Evolutionary conservation across 2,888 invertebrate species (phyloP).

Genomic region (Trypoxylon attenuatum): DNA sequence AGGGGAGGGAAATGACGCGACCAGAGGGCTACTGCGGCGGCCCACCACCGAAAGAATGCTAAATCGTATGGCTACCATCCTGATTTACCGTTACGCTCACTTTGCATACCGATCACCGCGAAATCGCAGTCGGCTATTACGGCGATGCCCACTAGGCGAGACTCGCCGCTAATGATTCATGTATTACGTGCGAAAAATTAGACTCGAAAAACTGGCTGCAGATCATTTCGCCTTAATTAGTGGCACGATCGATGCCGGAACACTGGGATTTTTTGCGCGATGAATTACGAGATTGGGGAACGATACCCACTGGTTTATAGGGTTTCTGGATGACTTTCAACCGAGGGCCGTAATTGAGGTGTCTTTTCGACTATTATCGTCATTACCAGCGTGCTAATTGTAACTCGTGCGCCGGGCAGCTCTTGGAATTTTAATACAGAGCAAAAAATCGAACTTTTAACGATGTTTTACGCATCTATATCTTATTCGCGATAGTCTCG

Average conservation of each 20-base stretch:
- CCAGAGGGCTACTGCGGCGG: neutral
- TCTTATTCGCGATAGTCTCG: neutral
- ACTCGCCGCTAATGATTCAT: conserved; percentile 50
- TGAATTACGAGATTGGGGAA: neutral
- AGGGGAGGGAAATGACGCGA: conserved; percentile 23
- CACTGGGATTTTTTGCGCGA: neutral
- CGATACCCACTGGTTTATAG: no score
- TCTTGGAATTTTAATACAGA: no score
- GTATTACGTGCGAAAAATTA: conserved; percentile 53
- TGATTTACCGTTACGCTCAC: conserved; percentile 66
- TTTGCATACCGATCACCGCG: conserved; percentile 67
- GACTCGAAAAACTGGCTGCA: neutral
- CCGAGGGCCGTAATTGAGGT: no score
- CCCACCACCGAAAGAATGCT: conserved; percentile 48
- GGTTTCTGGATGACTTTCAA: no score
- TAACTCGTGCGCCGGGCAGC: no score
- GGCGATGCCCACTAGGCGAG: conserved; percentile 43
- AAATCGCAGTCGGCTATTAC: conserved; percentile 53
- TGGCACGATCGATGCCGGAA: conserved; percentile 18
- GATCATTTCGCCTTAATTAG: conserved; percentile 49
- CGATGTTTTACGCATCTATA: no score
- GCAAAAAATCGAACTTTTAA: no score
- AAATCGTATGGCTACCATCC: conserved; percentile 54
- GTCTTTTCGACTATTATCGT: no score
- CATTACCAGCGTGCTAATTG: no score